Evolutionary conservation across 2,113 vertebrate genomes (phyloP), one percentile per base, ranked within the genome.

Genomic region (Agapornis roseicollis): DNA sequence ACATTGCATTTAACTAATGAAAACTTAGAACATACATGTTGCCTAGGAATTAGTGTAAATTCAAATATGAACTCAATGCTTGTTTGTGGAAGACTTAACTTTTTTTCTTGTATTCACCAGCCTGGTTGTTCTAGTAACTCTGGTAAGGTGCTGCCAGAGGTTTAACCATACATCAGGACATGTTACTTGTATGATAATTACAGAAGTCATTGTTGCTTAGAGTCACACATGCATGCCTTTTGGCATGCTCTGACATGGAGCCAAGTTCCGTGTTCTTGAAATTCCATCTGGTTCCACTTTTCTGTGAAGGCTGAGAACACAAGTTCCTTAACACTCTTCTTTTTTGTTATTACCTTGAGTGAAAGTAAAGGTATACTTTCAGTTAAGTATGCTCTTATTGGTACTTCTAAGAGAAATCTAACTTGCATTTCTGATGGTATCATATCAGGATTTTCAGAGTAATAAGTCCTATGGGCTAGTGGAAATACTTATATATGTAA

Each of bases 11-110:
- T 71, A 52, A 49, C 13, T 65, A n/a, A 46, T 19, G 49, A 60
- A 80, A 70, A 7, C 8, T 11, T 31, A 19, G 12, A 80, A 41
- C 8, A 18, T 5, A 2, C 1, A 2, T 6, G 1, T 63, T 74
- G 7, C 73, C 85, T 66, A 41, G 44, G 19, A 44, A 66, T 70
- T 13, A n/a, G 2, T 80, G 23, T 24, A 37, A 58, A 37, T 28
- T 29, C 17, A 68, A 17, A 39, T 68, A 6, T 4, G 7, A 41
- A 46, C 18, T 10, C 4, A 22, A 9, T 39, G 42, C 2, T 56
- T 73, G 22, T 41, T 85, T 90, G 10, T 22, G 23, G 6, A 64
- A 73, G 11, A 47, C 11, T 24, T 35, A 5, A 4, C 1, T 27
- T 41, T 31, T 29, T 60, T 68, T 55, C 1, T 12, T 2, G 1